Evolutionary conservation across 2,888 invertebrate genomes (phyloP).

Genomic region (Dasypogon diadema): DNA sequence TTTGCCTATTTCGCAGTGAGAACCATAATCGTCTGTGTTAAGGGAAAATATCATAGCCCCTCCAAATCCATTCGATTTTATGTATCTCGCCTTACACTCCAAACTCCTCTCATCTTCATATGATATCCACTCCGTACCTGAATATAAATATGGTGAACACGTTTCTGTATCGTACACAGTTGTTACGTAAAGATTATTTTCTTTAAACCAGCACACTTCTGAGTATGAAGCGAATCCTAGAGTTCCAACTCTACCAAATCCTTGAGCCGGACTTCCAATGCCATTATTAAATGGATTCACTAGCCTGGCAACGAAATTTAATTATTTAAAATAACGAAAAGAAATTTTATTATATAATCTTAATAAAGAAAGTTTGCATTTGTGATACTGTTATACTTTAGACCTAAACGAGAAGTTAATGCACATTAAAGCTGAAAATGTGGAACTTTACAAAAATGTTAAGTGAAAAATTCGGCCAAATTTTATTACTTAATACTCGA

Average conservation of each 20-base stretch:
- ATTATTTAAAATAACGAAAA: too few species aligned
- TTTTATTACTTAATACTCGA: too few species aligned
- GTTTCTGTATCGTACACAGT: conserved; percentile 76
- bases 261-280: conserved; percentile 78
- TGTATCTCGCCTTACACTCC: conserved; percentile 75
- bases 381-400: too few species aligned
- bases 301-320: conserved; percentile 70
- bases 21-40: conserved; percentile 82
- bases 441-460: too few species aligned
- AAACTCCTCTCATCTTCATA: conserved; percentile 82
- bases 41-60: conserved; percentile 89
- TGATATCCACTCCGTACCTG: conserved; percentile 83
- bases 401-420: too few species aligned
- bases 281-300: conserved; percentile 76
- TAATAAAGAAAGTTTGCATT: too few species aligned
- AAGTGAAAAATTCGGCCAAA: too few species aligned
- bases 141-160: conserved; percentile 82
- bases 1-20: conserved; percentile 69
- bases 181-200: conserved; percentile 69
- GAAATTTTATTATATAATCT: too few species aligned
- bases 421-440: too few species aligned
- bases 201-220: conserved; percentile 77
- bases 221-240: conserved; percentile 79
- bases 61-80: conserved; percentile 74
- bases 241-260: conserved; percentile 77